Percentiles rank a stretch among this genome's conserved stretches.
Conservation (phyloP, 2,888 invertebrate genomes). For the Apodemia duryi region DNA sequence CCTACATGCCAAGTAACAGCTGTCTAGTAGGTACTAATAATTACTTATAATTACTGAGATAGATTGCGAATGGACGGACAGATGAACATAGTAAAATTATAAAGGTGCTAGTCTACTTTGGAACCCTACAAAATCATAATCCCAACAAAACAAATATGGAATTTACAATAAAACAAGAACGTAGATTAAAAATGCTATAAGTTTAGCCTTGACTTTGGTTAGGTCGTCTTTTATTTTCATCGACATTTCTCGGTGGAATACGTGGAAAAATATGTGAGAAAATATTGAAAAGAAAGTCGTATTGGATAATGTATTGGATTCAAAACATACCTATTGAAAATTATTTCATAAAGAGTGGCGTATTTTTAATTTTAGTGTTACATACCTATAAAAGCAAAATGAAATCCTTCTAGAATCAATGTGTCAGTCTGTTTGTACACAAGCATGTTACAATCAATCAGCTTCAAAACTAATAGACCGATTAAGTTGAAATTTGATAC, state of each 20-base stretch:
- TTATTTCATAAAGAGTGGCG: neutral
- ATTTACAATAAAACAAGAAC: neutral
- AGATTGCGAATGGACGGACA: no score
- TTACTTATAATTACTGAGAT: no score
- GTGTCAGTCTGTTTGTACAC: no score
- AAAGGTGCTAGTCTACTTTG: no score
- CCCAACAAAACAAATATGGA: neutral
- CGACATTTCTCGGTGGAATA: constrained; percentile 4
- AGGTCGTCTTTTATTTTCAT: neutral
- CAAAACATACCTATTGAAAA: neutral
- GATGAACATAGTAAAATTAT: no score
- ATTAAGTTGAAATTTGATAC: no score
- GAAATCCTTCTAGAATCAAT: no score
- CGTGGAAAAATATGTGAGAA: constrained; percentile 5
- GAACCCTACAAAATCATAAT: neutral
- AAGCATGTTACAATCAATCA: no score
- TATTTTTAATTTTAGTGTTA: neutral
- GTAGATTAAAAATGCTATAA: constrained; percentile 10
- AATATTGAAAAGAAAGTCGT: constrained; percentile 12
- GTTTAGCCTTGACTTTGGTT: neutral
- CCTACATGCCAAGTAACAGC: no score
- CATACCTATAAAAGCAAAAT: no score
- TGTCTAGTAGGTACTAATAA: no score
- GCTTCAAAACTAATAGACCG: no score
- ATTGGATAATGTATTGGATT: neutral